Percentiles rank a stretch among this genome's conserved stretches.
phyloP scores from a whole-genome alignment of 2,797 vertebrate genomes.

The Lindbergichthys nudifrons region DNA sequence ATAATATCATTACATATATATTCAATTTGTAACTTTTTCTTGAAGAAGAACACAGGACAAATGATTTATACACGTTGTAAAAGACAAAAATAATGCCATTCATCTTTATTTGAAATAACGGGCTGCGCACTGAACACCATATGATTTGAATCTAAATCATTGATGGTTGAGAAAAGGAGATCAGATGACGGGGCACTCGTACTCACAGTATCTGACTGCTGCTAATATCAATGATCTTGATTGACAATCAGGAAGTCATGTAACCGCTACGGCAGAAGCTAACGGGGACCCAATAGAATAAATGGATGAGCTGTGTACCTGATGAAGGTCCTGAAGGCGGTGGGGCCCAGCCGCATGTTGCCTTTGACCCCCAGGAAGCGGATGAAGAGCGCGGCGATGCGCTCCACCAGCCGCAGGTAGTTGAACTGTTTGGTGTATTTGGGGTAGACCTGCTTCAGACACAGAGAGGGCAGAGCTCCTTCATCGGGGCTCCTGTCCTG shows the following conservation, averaged over 20 bases:
- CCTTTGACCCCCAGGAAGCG: slow-evolving; percentile 96
- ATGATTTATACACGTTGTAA: too few species aligned
- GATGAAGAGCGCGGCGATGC: slow-evolving; percentile 91
- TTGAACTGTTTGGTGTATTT: slow-evolving; percentile 95
- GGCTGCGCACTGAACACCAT: too few species aligned
- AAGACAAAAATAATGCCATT: too few species aligned
- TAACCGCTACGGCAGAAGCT: neutral
- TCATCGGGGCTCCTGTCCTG: slow-evolving; percentile 49
- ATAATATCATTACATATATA: too few species aligned
- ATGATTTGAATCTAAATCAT: too few species aligned
- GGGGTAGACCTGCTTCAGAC: slow-evolving; percentile 96
- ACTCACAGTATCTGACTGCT: too few species aligned
- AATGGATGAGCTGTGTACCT: slow-evolving; percentile 78
- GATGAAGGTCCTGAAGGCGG: slow-evolving; percentile 94
- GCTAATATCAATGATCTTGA: too few species aligned
- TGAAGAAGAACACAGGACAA: too few species aligned
- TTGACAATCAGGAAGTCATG: neutral
- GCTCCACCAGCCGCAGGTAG: slow-evolving; percentile 91
- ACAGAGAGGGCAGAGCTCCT: slow-evolving; percentile 84
- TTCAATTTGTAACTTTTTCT: too few species aligned
- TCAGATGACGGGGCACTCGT: too few species aligned
- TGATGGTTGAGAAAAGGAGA: too few species aligned
- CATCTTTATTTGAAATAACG: too few species aligned
- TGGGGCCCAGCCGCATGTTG: slow-evolving; percentile 93
- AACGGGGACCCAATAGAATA: neutral